Evolutionary conservation across 2,113 vertebrate species (phyloP), one percentile per base, ranked within the genome.

Genomic region (Coptodon bakossiorum): DNA sequence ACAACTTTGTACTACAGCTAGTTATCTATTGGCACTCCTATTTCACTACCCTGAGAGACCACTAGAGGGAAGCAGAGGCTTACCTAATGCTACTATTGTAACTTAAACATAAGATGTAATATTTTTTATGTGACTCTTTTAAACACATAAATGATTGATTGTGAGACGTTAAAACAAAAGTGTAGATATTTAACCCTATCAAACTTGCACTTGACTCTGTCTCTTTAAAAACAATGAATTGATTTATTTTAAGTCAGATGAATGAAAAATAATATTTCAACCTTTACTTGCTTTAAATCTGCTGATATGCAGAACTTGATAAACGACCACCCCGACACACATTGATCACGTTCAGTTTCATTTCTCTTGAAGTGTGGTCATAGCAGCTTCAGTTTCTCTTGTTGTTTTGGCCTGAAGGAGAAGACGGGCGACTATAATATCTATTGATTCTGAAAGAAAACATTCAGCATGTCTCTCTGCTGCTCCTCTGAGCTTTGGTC

Each of bases 1-100:
- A 7, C 17, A 38, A 68, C 45, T 29, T 68, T 11, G 3, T 3
- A 14, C 48, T 9, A 27, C 14, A 56, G 43, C 50, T 34, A 7
- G 13, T 36, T 4, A 4, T 57, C 45, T 6, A 19, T 6, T 78
- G 16, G 43, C 3, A 3, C 40, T 80, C 59, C 88, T 66, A 9
- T 84, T 92, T 88, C 80, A 73, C 78, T 90, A 11, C 63, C 9
- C 3, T 5, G 9, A 79, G 9, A 8, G 22, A 54, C 91, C 95
- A 95, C 89, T 71, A 93, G 92, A 82, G 87, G 91, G 92, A 1
- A 83, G 76, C 71, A 88, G 7, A 83, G 31, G 11, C 61, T 13
- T 4, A 34, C 27, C 16, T 17, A 3, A n/a, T 19, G 2, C 27
- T 29, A 50, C 14, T 50, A 11, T 50, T 50, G 5, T 6, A 29